These are phyloP conservation scores for Hoplostethus mediterraneus DNA, from an alignment of 2,797 vertebrate genomes.

Conservation along the genomic window DNA sequence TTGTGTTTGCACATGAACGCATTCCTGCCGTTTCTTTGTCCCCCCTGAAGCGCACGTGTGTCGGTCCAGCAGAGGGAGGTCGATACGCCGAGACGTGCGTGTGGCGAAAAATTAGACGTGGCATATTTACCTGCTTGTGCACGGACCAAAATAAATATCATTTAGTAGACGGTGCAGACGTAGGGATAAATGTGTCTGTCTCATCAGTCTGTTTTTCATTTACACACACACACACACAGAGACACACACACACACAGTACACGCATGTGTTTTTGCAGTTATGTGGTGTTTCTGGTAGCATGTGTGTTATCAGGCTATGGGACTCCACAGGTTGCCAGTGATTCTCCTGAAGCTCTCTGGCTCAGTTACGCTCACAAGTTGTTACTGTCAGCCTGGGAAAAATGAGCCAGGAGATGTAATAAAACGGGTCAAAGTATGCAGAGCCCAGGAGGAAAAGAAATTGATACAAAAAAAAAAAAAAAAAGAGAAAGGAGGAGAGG, in stretches of 20 bases:
- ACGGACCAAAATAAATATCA: constrained; percentile 46
- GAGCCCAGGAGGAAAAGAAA: neutral
- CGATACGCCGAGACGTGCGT: constrained; percentile 22
- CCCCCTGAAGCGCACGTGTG: constrained; percentile 9
- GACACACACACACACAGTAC: neutral
- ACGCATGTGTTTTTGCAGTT: constrained; percentile 59
- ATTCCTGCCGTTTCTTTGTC: constrained; percentile 42
- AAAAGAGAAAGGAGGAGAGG: neutral
- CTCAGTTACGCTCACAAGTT: constrained; percentile 7
- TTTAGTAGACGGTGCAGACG: constrained; percentile 36
- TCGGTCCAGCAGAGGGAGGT: constrained; percentile 14
- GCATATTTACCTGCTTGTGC: constrained; percentile 42
- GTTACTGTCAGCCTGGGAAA: constrained; percentile 1
- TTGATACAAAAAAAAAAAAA: neutral
- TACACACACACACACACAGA: constrained; percentile 21
- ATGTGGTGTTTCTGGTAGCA: constrained; percentile 32
- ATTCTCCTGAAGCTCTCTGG: neutral
- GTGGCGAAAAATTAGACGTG: constrained; percentile 46
- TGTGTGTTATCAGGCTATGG: constrained; percentile 1
- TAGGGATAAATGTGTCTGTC: constrained; percentile 39
- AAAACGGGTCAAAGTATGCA: neutral
- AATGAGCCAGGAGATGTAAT: neutral
- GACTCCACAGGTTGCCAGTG: constrained; percentile 21
- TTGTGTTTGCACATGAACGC: constrained; percentile 44
- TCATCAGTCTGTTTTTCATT: constrained; percentile 54